Percentiles rank a stretch among this genome's conserved stretches.
Evolutionary conservation across 2,888 invertebrate genomes (phyloP).

Genomic region (Frankliniella intonsa): DNA sequence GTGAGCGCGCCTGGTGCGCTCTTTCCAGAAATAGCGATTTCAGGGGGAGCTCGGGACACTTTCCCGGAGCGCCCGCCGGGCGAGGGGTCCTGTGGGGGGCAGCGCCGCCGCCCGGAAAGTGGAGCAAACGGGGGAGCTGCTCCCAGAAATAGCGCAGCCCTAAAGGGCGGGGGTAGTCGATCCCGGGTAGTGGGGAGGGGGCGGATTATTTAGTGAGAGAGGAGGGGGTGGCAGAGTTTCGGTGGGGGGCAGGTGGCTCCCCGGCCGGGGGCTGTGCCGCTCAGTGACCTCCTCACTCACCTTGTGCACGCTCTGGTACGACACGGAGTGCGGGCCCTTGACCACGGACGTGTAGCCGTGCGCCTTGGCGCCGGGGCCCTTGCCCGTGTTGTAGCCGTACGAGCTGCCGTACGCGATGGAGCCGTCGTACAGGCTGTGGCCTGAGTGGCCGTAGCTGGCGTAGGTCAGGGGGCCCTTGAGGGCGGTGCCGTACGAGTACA

Average conservation of each 20-base stretch:
- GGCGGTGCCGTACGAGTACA: background rate
- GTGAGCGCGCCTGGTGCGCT: background rate
- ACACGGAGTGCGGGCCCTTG: background rate
- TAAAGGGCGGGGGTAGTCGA: background rate
- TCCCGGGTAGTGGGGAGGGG: background rate
- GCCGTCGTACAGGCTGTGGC: constrained; percentile 19
- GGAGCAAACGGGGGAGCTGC: background rate
- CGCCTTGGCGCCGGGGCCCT: constrained; percentile 13
- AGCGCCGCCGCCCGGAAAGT: background rate
- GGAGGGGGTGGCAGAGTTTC: background rate
- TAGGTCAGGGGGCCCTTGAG: background rate
- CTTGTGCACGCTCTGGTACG: constrained; percentile 19
- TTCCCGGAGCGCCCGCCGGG: background rate
- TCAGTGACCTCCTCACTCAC: background rate
- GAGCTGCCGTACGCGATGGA: background rate
- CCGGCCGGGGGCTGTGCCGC: background rate
- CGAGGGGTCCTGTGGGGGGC: background rate
- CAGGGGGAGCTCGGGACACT: background rate
- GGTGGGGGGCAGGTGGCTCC: background rate
- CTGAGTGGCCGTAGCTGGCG: background rate
- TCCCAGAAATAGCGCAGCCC: constrained; percentile 14
- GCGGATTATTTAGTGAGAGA: background rate
- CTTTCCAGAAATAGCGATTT: constrained; percentile 17
- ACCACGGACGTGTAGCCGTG: constrained; percentile 21
- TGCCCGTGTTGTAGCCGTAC: constrained; percentile 3